Conservation (phyloP, 2,888 invertebrate genomes). For the Meliscaeva auricollis region DNA sequence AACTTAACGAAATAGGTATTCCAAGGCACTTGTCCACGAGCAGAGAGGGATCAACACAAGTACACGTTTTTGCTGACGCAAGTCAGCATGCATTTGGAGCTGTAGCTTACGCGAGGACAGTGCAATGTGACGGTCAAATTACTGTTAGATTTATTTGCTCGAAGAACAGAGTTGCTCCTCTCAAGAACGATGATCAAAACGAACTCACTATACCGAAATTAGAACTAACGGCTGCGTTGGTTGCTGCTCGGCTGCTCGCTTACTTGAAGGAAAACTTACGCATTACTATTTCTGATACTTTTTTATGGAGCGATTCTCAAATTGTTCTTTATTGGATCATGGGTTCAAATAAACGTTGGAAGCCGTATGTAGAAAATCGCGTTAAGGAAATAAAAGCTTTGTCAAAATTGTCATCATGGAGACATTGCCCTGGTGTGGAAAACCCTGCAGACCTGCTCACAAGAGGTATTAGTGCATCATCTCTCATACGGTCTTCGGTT, state of each 20-base stretch:
- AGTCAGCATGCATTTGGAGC: constrained; percentile 28
- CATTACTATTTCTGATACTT: background rate
- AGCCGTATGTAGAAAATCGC: constrained; percentile 32
- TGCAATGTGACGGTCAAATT: background rate
- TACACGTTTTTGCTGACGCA: constrained; percentile 35
- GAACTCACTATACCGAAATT: constrained; percentile 27
- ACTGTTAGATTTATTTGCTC: constrained; percentile 26
- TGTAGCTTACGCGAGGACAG: constrained; percentile 28
- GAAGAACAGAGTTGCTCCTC: constrained; percentile 28
- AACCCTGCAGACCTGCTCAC: constrained; percentile 43
- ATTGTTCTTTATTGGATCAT: background rate
- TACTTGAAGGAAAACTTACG: constrained; percentile 23
- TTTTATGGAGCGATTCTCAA: constrained; percentile 22
- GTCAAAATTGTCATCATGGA: background rate
- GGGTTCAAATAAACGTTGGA: constrained; percentile 24
- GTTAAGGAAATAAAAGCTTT: constrained; percentile 21
- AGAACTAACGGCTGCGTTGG: background rate
- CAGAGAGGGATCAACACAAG: background rate
- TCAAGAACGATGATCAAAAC: constrained; percentile 14
- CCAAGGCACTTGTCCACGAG: background rate
- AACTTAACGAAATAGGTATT: constrained; percentile 26
- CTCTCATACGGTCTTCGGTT: background rate
- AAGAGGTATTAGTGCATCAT: constrained; percentile 41
- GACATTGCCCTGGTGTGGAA: constrained; percentile 25
- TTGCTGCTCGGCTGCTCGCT: constrained; percentile 17